These are phyloP conservation scores for Eristalis arbustorum DNA, from an alignment of 2,888 invertebrate genomes.

Conservation along the genomic window DNA sequence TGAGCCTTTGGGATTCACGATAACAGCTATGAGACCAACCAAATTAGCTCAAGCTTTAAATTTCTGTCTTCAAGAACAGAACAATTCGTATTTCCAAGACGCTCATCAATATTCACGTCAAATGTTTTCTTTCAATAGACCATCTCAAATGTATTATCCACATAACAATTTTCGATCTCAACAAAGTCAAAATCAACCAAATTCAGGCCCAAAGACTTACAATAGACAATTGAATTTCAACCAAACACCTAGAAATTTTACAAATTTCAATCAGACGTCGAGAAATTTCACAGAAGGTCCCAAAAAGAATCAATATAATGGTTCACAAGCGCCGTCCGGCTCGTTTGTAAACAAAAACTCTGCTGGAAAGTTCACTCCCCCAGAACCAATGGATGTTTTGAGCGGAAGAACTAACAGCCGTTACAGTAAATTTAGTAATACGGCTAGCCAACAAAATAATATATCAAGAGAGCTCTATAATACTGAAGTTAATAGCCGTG, in stretches of 20 bases:
- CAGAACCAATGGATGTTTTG: constrained; percentile 24
- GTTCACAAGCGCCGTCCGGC: background rate
- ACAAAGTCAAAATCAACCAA: background rate
- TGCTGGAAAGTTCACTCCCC: background rate
- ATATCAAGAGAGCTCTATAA: background rate
- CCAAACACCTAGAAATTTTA: background rate
- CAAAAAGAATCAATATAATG: background rate
- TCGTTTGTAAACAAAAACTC: background rate
- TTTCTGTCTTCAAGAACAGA: constrained; percentile 63
- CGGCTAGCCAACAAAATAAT: background rate
- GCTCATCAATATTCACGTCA: no score
- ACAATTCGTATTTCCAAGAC: constrained; percentile 41
- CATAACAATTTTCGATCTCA: background rate
- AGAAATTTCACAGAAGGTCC: background rate
- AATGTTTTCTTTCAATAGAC: no score
- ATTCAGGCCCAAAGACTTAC: background rate
- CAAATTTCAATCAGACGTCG: background rate
- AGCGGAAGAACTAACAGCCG: constrained; percentile 4
- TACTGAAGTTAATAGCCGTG: background rate
- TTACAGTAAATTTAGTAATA: background rate
- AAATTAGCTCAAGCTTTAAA: constrained; percentile 57
- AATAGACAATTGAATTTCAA: background rate
- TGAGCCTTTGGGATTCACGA: constrained; percentile 65
- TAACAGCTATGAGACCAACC: constrained; percentile 69
- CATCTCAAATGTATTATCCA: background rate